Evolutionary conservation across 2,888 invertebrate genomes (phyloP), one percentile per base, ranked within the genome.

Genomic region (Protonemura montana): DNA sequence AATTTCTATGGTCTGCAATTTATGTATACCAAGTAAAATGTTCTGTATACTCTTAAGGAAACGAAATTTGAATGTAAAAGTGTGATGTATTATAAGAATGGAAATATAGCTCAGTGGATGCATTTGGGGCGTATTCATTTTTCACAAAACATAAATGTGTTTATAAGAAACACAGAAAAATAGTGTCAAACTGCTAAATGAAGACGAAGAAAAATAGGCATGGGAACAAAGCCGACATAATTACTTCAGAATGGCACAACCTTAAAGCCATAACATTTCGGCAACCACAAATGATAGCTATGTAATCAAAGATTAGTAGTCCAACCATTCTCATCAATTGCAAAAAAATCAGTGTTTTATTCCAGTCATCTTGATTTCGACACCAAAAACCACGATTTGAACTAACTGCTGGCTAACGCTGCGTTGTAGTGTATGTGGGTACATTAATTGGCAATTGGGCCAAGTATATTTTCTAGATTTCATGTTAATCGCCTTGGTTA

Each of bases 371-470:
- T 13, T 59, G 59, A 59, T 59, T 59, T 21, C 59, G 21, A 59
- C 59, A 59, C 59, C 16, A 3, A 21, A 1, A 21, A 59, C 13
- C 59, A 59, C 59, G 59, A 59, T 10, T 59, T 59, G 59, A 59
- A 59, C 6, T 13, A 59, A 59, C 13, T 59, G 59, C 59, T 59
- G 1, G 59, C 59, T 10, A 59, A 10, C 21, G 59, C 59, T 59
- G 21, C 21, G 13, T 59, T 21, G 59, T 59, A 10, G 59, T 10
- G 21, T 59, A 10, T 16, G 59, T 21, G 16, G 59, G 59, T 59
- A 59, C 59, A 59, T 59, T 59, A 59, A 59, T 59, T 59, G 59
- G 59, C 59, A 59, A 59, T 59, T 59, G 59, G 59, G 59, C 59
- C 59, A 59, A 59, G 59, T 59, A 59, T 3, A 59, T 59, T 59